Base-by-base conservation (phyloP, 30 jellyfish, hydroid and myxozoan genomes). In the Kudoa iwatai region DNA sequence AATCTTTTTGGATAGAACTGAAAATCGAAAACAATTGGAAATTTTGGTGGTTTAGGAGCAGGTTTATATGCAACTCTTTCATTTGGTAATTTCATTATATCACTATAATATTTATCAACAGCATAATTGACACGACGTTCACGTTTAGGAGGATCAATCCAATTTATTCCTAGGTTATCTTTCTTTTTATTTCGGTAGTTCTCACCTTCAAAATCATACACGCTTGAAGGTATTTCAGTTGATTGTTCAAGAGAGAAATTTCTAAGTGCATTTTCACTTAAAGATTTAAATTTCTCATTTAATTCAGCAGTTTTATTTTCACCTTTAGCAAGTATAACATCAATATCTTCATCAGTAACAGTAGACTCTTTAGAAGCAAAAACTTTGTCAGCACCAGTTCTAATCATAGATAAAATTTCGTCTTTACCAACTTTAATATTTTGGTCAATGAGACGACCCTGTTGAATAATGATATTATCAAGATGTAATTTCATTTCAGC, bases 121-220 rank as follows among this genome's bases (percentile, higher is more conserved):
- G 88, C 96, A 43, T 77, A 77, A 39, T 77, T 77, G 36, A 87
- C 96, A 42, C 62, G 61, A 3, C 96, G 34, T 58, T 77, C 96
- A 18, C 96, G 88, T 50, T 77, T 77, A 22, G 96, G 96, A 1
- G 96, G 96, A 48, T 77, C 96, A 30, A 77, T 62, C 96, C 96
- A 77, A 31, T 6, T 6, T 9, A n/a, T 9, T 28, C n/a, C 36
- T 13, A 13, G 11, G 7, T 28, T 28, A 6, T 6, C 36, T 13
- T 7, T 53, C 35, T 54, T 62, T 35, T 63, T 63, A 45, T 48
- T 74, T 44, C 53, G 64, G 62, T 63, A 77, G 38, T 77, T 81
- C 40, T 77, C 90, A 7, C 96, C 96, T 52, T 77, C 96, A 44
- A 77, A 77, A 45, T 77, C 71, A 51, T 77, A 77, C 6, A 77